These are phyloP conservation scores for Empidonax alnorum DNA, from an alignment of 2,113 vertebrate genomes.

Conservation along the genomic window DNA sequence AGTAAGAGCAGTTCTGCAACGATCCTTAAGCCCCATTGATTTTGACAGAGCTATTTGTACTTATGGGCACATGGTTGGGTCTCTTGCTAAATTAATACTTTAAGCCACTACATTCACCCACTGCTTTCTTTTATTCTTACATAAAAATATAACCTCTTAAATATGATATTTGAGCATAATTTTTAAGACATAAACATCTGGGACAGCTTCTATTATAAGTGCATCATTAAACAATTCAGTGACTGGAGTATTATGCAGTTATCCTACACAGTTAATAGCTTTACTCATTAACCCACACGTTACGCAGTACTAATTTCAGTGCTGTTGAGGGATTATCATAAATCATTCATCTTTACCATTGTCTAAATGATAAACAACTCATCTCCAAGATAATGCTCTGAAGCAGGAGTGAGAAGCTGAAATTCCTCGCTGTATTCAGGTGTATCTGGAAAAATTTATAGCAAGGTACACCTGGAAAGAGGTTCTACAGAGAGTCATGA, in stretches of 20 bases:
- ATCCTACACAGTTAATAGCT: not conserved
- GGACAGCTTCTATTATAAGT: not conserved
- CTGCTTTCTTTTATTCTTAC: not conserved
- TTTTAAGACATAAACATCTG: not conserved
- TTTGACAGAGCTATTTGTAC: not conserved
- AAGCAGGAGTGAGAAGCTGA: not conserved
- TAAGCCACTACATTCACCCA: not conserved
- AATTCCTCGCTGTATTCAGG: not conserved
- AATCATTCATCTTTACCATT: not conserved
- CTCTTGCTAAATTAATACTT: not conserved
- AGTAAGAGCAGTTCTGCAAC: not conserved
- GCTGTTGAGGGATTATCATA: not conserved
- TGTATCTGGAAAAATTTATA: not conserved
- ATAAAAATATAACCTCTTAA: not conserved
- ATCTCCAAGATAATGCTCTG: not conserved
- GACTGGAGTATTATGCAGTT: not conserved
- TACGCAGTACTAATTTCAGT: not conserved
- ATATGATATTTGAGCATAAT: not conserved
- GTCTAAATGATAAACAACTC: not conserved
- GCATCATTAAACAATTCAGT: not conserved
- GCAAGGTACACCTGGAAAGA: not conserved
- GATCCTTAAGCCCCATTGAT: not conserved
- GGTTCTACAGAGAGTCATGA: not conserved
- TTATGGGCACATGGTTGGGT: not conserved
- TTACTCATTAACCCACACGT: not conserved